Evolutionary conservation across 2,888 invertebrate genomes (phyloP).

Genomic region (Rotaria macrura): DNA sequence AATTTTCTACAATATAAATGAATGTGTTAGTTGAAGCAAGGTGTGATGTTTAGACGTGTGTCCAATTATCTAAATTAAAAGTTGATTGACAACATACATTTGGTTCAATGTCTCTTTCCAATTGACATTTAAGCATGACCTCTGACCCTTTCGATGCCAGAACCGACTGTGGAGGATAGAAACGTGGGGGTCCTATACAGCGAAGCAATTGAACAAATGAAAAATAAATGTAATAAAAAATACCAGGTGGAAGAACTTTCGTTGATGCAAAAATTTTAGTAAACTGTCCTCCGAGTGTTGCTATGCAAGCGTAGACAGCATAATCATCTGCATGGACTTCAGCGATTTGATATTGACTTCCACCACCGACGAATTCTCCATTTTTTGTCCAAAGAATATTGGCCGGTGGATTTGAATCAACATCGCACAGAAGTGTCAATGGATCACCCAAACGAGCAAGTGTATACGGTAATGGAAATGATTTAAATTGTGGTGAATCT

Average conservation of each 20-base stretch:
- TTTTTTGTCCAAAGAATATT: conserved; percentile 29
- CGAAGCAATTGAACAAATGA: too few relatives aligned
- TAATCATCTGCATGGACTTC: conserved; percentile 27
- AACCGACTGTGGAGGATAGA: background rate
- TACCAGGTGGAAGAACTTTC: conserved; percentile 1
- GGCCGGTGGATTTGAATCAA: conserved; percentile 30
- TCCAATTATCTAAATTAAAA: too few relatives aligned
- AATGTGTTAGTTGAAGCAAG: too few relatives aligned
- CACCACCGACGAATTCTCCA: conserved; percentile 24
- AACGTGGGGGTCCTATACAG: conserved; percentile 23
- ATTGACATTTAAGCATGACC: conserved; percentile 22
- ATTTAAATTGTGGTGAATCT: conserved; percentile 25
- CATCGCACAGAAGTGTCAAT: conserved; percentile 21
- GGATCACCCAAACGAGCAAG: conserved; percentile 19
- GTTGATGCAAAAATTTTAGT: conserved; percentile 10
- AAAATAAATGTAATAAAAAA: background rate
- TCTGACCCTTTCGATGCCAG: background rate
- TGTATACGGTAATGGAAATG: conserved; percentile 20
- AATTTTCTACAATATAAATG: background rate
- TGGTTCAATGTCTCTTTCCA: conserved; percentile 31
- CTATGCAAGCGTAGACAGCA: conserved; percentile 29
- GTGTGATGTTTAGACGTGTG: too few relatives aligned
- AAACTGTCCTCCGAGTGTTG: conserved; percentile 23
- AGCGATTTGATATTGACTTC: conserved; percentile 20
- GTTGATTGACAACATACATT: background rate